A percentile compares a stretch with the other conserved stretches of the same genome.
These are phyloP conservation scores for Penaeus vannamei DNA, from an alignment of 1,140 invertebrate genomes.

Conservation along the genomic window DNA sequence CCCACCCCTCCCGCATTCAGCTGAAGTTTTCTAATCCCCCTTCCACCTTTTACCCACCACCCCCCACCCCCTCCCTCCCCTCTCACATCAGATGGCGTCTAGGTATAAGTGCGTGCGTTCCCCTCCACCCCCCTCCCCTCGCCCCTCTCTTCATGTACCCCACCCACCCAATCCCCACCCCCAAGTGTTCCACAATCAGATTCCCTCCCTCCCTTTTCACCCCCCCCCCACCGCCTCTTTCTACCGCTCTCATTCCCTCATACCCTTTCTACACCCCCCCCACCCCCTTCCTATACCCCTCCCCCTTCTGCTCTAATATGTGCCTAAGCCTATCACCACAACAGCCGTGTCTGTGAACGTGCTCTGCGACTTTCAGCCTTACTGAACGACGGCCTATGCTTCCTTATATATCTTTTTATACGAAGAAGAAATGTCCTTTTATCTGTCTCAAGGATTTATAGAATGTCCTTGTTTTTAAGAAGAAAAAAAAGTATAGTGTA, in stretches of 20 bases:
- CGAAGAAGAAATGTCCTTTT: too few species aligned
- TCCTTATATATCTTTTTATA: too few species aligned
- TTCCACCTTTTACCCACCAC: too few species aligned
- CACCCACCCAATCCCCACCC: neutral
- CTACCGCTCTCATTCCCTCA: neutral
- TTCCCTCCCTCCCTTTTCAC: neutral
- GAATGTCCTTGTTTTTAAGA: too few species aligned
- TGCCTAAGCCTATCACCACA: constrained; percentile 59
- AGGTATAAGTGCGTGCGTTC: too few species aligned
- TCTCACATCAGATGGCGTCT: too few species aligned
- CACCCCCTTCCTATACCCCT: neutral
- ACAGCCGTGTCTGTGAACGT: constrained; percentile 51
- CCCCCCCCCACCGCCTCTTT: neutral
- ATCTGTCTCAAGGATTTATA: too few species aligned
- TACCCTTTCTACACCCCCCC: neutral
- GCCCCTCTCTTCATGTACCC: neutral
- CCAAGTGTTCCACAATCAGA: neutral
- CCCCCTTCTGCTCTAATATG: constrained; percentile 56
- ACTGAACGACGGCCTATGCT: neutral
- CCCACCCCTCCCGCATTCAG: too few species aligned
- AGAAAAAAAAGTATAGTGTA: too few species aligned
- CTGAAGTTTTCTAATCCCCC: too few species aligned
- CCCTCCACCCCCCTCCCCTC: too few species aligned
- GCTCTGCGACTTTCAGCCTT: constrained; percentile 56
- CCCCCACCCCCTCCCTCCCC: too few species aligned